Conservation (phyloP, 2,113 vertebrate species). For the Psettodes erumei region DNA sequence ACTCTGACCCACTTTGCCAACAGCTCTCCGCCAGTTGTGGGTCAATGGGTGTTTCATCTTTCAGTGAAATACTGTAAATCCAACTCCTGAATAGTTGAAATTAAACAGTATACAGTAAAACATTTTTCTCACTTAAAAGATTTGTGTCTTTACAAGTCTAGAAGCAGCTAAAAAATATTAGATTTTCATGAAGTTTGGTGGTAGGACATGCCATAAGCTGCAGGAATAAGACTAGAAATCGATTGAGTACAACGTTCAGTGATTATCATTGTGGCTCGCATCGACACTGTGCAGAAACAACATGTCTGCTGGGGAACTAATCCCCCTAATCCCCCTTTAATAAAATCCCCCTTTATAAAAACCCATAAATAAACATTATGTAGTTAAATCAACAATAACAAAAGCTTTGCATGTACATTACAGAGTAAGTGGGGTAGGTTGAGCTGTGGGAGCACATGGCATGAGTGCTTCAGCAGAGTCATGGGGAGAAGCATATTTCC, state of each 20-base stretch:
- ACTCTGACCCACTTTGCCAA: slow-evolving; percentile 76
- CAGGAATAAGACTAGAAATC: not conserved
- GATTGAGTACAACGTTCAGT: not conserved
- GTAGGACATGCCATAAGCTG: not conserved
- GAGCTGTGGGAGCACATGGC: not conserved
- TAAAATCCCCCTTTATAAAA: too few species aligned
- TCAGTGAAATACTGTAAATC: slow-evolving; percentile 43
- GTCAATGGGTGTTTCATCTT: slow-evolving; percentile 59
- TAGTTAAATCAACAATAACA: not conserved
- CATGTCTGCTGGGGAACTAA: too few species aligned
- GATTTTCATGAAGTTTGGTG: not conserved
- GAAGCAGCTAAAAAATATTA: not conserved
- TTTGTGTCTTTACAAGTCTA: not conserved
- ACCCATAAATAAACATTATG: not conserved
- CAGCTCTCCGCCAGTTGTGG: slow-evolving; percentile 59
- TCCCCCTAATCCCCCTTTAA: too few species aligned
- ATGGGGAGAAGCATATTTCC: not conserved
- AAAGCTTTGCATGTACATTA: not conserved
- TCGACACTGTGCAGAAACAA: too few species aligned
- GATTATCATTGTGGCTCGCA: too few species aligned
- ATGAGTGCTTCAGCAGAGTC: not conserved
- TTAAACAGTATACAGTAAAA: too few species aligned
- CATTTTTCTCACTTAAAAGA: not conserved
- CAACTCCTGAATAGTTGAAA: slow-evolving; percentile 25
- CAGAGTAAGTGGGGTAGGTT: not conserved